Evolutionary conservation across 2,113 vertebrate genomes (phyloP).

Genomic region (Aptenodytes forsteri): DNA sequence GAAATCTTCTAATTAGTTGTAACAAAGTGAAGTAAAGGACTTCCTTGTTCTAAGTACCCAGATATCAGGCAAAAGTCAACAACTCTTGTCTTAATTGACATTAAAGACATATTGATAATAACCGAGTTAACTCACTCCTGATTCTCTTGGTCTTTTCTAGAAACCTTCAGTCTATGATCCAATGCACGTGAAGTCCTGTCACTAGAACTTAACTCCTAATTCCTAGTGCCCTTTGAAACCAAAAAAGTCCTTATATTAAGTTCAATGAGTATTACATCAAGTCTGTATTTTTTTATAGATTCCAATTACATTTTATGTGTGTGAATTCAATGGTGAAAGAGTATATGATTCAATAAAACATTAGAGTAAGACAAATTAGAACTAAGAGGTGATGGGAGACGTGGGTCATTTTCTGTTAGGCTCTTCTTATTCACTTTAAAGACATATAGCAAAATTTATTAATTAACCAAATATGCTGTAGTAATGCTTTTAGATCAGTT

Average conservation of each 20-base stretch:
- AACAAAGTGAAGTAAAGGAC: not conserved
- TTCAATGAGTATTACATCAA: not conserved
- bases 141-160: not conserved
- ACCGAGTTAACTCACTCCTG: not conserved
- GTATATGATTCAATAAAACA: not conserved
- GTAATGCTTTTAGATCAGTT: not conserved
- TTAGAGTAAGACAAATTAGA: not conserved
- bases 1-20: not conserved
- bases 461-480: not conserved
- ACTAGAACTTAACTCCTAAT: not conserved
- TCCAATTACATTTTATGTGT: not conserved
- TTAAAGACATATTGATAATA: not conserved
- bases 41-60: not conserved
- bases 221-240: not conserved
- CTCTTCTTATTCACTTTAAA: not conserved
- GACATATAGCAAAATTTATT: not conserved
- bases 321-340: not conserved
- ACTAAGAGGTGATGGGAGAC: not conserved
- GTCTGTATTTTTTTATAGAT: not conserved
- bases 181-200: not conserved
- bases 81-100: fast-evolving
- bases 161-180: not conserved
- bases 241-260: not conserved
- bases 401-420: not conserved
- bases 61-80: not conserved